Evolutionary conservation across 2,888 invertebrate genomes (phyloP), one percentile per base, ranked within the genome.

Genomic region (Drosophila bunnanda): DNA sequence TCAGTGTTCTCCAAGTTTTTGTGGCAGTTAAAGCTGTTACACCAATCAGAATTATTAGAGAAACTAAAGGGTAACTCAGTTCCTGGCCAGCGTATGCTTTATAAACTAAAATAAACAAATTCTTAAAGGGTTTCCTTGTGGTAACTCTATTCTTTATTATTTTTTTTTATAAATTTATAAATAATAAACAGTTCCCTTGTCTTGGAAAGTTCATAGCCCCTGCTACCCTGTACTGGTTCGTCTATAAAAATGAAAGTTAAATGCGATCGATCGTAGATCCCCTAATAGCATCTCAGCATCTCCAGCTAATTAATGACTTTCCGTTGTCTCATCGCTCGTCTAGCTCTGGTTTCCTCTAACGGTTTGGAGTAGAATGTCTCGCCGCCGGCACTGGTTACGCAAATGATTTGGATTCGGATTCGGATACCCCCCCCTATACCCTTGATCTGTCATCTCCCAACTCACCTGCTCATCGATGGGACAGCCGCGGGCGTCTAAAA

Each of bases 401-500:
- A 80, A 71, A 75, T 60, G 53, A 13, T 60, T 44, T 2, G 44
- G 25, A 25, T 22, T 15, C 13, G 57, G 53, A 13, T 60, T 44
- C 0, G 44, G 25, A 25, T 22, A 22, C 13, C 43, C 38, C n/a
- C 7, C 22, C 43, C 43, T 0, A 22, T 8, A 43, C 13, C 22
- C 22, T 4, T 4, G 1, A 13, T 9, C 9, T 30, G 5, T 10
- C 13, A 17, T 9, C 12, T 39, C 8, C 10, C 20, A 59, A 78
- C 85, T 88, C 76, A 92, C 92, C 89, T 92, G 92, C 32, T 95
- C 95, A 91, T 96, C 96, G 53, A 96, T 93, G 5, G 96, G 95
- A 90, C 96, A 96, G 75, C 96, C 96, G 38, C 94, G 93, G 68
- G 95, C 95, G 90, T 96, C 96, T 10, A 96, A 92, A 22, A 96